These are phyloP conservation scores for Pelusios castaneus DNA, from an alignment of 2,113 vertebrate genomes.

Conservation along the genomic window DNA sequence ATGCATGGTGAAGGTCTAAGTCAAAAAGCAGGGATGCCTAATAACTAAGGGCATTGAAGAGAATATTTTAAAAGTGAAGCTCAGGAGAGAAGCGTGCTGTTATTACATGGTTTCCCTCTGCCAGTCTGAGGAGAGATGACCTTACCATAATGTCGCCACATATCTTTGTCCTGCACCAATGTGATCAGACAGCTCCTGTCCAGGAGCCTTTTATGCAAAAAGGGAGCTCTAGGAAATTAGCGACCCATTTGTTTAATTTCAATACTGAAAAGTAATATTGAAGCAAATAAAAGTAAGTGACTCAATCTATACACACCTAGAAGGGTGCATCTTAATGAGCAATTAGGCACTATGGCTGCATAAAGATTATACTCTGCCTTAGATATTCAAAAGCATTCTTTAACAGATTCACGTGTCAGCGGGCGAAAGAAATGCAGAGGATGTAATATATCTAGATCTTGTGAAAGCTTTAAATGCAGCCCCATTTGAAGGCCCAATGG, in stretches of 20 bases:
- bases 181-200: fast-evolving
- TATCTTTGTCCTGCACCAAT: fast-evolving
- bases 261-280: background rate
- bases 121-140: background rate
- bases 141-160: background rate
- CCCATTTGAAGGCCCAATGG: background rate
- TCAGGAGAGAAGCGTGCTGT: background rate
- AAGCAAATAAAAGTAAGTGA: constrained; percentile 25
- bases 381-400: background rate
- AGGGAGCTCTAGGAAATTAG: background rate
- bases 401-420: background rate
- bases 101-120: background rate
- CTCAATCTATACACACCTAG: constrained; percentile 33
- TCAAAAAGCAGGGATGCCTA: background rate
- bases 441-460: background rate
- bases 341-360: background rate
- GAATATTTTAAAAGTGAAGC: background rate
- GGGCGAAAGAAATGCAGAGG: background rate
- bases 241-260: fast-evolving
- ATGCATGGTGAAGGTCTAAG: background rate
- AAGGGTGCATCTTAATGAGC: constrained; percentile 36
- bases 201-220: background rate
- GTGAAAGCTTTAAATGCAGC: background rate
- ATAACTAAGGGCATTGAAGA: background rate
- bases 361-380: background rate